Conservation (phyloP, 2,888 invertebrate genomes). For the Acronicta psi region DNA sequence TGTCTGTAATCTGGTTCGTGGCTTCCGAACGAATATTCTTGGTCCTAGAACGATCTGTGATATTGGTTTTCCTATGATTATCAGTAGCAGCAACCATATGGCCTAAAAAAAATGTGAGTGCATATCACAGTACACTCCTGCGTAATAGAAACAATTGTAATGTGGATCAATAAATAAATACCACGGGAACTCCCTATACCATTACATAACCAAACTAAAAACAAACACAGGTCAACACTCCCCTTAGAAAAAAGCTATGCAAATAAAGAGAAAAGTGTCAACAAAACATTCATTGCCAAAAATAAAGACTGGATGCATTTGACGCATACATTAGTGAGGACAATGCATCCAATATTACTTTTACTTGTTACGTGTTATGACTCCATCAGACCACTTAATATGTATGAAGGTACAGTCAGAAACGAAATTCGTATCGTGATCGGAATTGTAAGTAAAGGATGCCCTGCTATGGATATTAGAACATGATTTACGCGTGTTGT, state of each 20-base stretch:
- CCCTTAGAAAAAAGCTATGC: slow-evolving; percentile 38
- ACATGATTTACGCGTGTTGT: slow-evolving; percentile 48
- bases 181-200: no score
- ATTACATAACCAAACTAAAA: slow-evolving; percentile 4
- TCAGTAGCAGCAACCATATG: no score
- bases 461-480: slow-evolving; percentile 50
- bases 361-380: slow-evolving; percentile 70
- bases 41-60: no score
- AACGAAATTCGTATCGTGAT: slow-evolving; percentile 68
- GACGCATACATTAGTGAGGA: slow-evolving; percentile 34
- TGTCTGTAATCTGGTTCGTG: no score
- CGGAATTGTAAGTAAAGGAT: slow-evolving; percentile 45
- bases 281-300: slow-evolving; percentile 53
- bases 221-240: slow-evolving; percentile 4
- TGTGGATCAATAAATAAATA: no score
- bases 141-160: no score
- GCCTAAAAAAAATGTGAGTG: no score
- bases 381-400: slow-evolving; percentile 65
- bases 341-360: slow-evolving; percentile 58
- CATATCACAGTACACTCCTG: no score
- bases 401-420: slow-evolving; percentile 54
- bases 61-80: no score
- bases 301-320: slow-evolving; percentile 38
- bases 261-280: slow-evolving; percentile 54
- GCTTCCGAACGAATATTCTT: no score